Evolutionary conservation across 2,888 invertebrate species (phyloP).

Genomic region (Megastigmus dorsalis): DNA sequence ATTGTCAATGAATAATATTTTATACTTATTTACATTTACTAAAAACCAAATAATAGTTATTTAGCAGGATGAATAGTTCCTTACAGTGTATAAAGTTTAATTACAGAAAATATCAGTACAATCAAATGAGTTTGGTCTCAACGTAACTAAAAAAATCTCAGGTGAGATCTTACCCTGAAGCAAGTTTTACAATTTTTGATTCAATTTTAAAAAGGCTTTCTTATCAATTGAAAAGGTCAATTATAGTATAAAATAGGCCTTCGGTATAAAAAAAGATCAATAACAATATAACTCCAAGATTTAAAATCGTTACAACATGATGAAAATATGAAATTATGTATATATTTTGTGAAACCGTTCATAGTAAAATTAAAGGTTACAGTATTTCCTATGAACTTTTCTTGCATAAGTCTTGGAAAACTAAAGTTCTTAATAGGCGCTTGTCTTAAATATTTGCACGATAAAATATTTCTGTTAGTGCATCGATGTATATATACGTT

Average conservation of each 20-base stretch:
- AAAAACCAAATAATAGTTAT: conserved; percentile 20
- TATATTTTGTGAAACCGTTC: not conserved
- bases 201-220: too few relatives aligned
- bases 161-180: not conserved
- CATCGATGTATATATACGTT: too few relatives aligned
- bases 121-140: not conserved
- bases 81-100: too few relatives aligned
- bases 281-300: too few relatives aligned
- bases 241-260: not conserved
- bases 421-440: too few relatives aligned
- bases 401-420: not conserved
- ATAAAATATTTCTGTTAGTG: too few relatives aligned
- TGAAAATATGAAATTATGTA: not conserved
- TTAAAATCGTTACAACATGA: too few relatives aligned
- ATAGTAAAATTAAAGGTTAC: not conserved
- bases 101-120: not conserved
- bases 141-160: not conserved
- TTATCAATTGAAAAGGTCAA: too few relatives aligned
- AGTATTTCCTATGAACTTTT: not conserved
- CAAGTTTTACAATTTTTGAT: too few relatives aligned
- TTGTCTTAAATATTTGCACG: too few relatives aligned
- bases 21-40: conserved; percentile 34
- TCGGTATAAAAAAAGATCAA: too few relatives aligned
- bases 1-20: conserved; percentile 43
- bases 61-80: too few relatives aligned